These are phyloP conservation scores for Ariolimax columbianus DNA, from an alignment of 2,888 invertebrate genomes.

Conservation along the genomic window DNA sequence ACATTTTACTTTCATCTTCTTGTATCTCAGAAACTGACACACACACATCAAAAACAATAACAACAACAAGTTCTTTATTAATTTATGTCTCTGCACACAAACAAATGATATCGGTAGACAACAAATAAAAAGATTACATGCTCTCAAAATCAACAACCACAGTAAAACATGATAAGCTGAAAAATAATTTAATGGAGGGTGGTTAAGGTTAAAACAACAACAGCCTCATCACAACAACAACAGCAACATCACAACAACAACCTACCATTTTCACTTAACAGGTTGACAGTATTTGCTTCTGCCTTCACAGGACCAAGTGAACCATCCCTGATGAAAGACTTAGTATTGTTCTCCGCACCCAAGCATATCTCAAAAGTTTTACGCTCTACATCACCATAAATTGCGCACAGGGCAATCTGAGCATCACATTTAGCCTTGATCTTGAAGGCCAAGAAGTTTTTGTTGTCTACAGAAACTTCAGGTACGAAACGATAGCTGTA, in stretches of 20 bases:
- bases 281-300: slow-evolving; percentile 69
- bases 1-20: too few relatives aligned
- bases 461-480: slow-evolving; percentile 74
- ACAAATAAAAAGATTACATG: too few relatives aligned
- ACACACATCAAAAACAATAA: too few relatives aligned
- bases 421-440: slow-evolving; percentile 74
- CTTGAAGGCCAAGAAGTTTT: slow-evolving; percentile 74
- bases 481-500: slow-evolving; percentile 76
- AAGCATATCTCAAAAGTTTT: slow-evolving; percentile 75
- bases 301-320: slow-evolving; percentile 66
- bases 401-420: slow-evolving; percentile 73
- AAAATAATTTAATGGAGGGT: too few relatives aligned
- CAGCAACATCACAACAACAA: not conserved
- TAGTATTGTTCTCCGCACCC: slow-evolving; percentile 71
- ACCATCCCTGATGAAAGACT: slow-evolving; percentile 72
- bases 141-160: too few relatives aligned
- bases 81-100: too few relatives aligned
- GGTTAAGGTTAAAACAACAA: not conserved
- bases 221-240: not conserved
- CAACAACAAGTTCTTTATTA: too few relatives aligned
- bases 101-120: too few relatives aligned
- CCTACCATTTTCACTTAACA: slow-evolving; percentile 62
- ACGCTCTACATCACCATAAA: slow-evolving; percentile 74
- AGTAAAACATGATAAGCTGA: too few relatives aligned
- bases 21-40: too few relatives aligned